Base-by-base conservation (phyloP, 1,140 invertebrate species). In the Pogonomyrmex barbatus region DNA sequence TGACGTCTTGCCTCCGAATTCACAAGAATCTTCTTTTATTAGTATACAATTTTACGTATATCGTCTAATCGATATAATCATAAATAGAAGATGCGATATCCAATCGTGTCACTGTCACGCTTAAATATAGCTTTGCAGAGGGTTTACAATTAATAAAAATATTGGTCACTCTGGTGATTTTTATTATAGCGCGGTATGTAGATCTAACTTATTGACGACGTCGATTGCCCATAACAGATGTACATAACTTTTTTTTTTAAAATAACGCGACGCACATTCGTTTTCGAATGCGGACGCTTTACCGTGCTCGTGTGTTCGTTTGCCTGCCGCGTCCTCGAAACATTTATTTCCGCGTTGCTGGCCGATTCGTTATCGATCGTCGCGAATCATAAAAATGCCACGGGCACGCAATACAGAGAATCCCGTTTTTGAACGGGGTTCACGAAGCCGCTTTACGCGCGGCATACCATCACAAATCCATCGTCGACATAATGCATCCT, bases 401-500 rank as follows among this genome's bases (percentile, higher is more conserved):
- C 68, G 54, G 36, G 39, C 24, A 79, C 33, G 45, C 36, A 17
- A 36, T 30, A 45, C 68, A 73, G 30, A 24, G 67, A 82, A 82
- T 73, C 79, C 68, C 79, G 79, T 83, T 83, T 83, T 83, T 83
- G 42, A 60, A 47, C 68, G 78, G 65, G 50, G 67, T 73, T 73
- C 54, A 54, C 65, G 65, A 70, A 54, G 65, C 65, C 54, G 42
- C 68, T 83, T 73, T 39, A 73, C 77, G 62, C 62, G 47, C 42
- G 30, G 30, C 52, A 39, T 56, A 83, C 68, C 68, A 42, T 83
- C 79, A 56, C 79, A 83, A 83, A 83, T 83, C 79, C 67, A 73
- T 83, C 79, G 79, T 75, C 68, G 79, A 42, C 79, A 83, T 83
- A 83, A 83, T 83, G 79, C 79, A 83, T 83, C 68, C 79, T 83